Conservation (phyloP, 2,113 vertebrate genomes). For the Halichoeres trimaculatus region DNA sequence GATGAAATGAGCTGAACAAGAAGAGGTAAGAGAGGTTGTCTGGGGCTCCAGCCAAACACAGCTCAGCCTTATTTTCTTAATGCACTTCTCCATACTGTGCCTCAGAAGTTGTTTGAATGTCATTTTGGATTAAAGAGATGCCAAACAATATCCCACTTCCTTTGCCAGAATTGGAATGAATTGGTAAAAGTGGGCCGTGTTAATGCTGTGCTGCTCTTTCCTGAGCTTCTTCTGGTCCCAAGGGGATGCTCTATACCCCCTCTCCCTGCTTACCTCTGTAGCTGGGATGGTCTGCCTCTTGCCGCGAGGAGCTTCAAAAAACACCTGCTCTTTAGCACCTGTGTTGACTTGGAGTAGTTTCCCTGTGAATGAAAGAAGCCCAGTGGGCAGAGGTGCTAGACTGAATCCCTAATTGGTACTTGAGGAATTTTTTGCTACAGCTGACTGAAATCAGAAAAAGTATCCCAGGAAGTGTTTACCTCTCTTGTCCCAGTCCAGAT, state of each 20-base stretch:
- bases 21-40: neutral
- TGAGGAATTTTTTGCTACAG: neutral
- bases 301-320: conserved; percentile 97
- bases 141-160: conserved; percentile 63
- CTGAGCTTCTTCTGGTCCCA: conserved; percentile 42
- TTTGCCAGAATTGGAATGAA: conserved; percentile 72
- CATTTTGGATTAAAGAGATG: conserved; percentile 40
- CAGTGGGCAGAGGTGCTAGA: conserved; percentile 8
- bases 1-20: conserved; percentile 15
- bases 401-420: conserved; percentile 8
- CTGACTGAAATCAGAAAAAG: neutral
- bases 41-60: conserved; percentile 9
- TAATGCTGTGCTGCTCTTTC: conserved; percentile 75
- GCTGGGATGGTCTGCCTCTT: conserved; percentile 92
- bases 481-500: conserved; percentile 96
- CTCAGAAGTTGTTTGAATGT: conserved; percentile 49
- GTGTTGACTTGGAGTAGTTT: conserved; percentile 98
- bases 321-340: conserved; percentile 96
- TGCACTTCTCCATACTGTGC: conserved; percentile 10
- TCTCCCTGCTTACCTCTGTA: conserved; percentile 86
- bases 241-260: conserved; percentile 36
- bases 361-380: conserved; percentile 79
- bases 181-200: conserved; percentile 76
- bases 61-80: conserved; percentile 44
- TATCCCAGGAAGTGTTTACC: conserved; percentile 78